These are phyloP conservation scores for Gyps fulvus DNA, from an alignment of 2,113 vertebrate genomes.

Conservation along the genomic window DNA sequence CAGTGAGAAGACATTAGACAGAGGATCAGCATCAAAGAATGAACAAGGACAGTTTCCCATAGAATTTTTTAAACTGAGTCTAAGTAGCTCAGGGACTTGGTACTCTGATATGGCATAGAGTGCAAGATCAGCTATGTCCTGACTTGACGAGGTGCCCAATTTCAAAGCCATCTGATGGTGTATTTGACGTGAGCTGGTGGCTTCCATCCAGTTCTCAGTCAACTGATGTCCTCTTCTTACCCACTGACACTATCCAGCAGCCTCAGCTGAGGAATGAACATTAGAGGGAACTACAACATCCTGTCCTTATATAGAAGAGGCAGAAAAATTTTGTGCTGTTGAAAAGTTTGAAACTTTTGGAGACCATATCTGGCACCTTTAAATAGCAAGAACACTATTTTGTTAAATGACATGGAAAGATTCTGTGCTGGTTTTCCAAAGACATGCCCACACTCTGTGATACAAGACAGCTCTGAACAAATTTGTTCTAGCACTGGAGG, in stretches of 20 bases:
- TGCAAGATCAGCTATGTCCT: neutral
- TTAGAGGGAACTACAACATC: neutral
- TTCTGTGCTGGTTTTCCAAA: neutral
- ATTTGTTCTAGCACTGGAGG: neutral
- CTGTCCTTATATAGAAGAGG: neutral
- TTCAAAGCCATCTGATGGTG: neutral
- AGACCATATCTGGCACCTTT: neutral
- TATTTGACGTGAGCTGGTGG: neutral
- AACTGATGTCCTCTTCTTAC: neutral
- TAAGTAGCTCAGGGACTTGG: neutral
- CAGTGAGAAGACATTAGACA: neutral
- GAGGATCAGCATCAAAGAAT: neutral
- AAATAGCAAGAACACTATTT: neutral
- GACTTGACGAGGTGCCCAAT: neutral
- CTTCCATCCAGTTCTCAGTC: neutral
- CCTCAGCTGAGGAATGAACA: neutral
- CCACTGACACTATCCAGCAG: neutral
- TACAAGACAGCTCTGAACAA: neutral
- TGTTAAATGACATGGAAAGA: neutral
- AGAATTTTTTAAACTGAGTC: neutral
- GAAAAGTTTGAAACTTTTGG: neutral
- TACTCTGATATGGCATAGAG: neutral
- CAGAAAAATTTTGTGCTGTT: neutral
- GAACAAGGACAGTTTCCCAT: neutral
- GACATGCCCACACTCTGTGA: neutral